Evolutionary conservation across 2,113 vertebrate genomes (phyloP).

Genomic region (Cranoglanis bouderius): DNA sequence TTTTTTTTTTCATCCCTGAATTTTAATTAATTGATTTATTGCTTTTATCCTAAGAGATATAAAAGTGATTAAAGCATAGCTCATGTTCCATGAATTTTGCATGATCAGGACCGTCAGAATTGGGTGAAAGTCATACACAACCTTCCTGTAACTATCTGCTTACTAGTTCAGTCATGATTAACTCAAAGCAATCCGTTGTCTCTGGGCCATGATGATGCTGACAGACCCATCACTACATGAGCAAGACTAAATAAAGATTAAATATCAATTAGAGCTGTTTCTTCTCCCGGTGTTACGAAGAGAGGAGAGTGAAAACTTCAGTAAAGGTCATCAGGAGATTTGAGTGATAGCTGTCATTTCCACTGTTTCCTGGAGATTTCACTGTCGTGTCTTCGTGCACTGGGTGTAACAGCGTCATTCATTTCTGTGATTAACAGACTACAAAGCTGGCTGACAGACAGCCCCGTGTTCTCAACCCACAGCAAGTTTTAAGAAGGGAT

Average conservation of each 20-base stretch:
- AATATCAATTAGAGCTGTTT: conserved; percentile 98
- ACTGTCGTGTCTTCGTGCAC: conserved; percentile 59
- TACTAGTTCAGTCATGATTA: background rate
- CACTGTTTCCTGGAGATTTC: no score
- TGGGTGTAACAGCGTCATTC: conserved; percentile 87
- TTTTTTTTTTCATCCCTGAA: no score
- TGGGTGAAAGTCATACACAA: no score
- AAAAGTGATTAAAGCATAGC: no score
- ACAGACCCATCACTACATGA: conserved; percentile 61
- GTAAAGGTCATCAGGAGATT: no score
- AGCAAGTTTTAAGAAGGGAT: conserved; percentile 87
- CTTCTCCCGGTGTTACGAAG: conserved; percentile 85
- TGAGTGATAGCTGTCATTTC: no score
- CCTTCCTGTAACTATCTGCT: background rate
- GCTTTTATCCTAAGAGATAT: no score
- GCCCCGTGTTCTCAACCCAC: conserved; percentile 98
- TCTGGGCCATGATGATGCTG: background rate
- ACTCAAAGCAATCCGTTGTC: conserved; percentile 15
- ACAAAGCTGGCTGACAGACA: conserved; percentile 99
- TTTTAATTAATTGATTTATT: no score
- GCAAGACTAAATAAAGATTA: conserved; percentile 65
- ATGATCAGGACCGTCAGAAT: no score
- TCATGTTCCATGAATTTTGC: no score
- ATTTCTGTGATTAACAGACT: conserved; percentile 99
- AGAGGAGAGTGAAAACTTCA: no score